A percentile compares a stretch with the other conserved stretches of the same genome.
Evolutionary conservation across 2,888 invertebrate genomes (phyloP).

Genomic region (Phalera bucephala): DNA sequence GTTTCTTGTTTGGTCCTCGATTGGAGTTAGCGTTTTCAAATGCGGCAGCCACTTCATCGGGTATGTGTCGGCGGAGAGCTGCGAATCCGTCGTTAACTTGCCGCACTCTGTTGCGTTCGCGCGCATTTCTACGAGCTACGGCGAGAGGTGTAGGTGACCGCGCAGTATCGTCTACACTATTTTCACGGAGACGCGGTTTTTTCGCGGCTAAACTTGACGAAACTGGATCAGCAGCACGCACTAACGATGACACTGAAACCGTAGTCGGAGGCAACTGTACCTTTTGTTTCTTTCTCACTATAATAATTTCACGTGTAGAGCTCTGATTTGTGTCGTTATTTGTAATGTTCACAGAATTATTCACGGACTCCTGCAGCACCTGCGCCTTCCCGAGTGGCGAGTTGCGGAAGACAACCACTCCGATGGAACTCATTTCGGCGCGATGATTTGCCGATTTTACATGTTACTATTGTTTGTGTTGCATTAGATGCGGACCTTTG

Average conservation of each 20-base stretch:
- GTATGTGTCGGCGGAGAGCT: slow-evolving; percentile 93
- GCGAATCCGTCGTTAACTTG: slow-evolving; percentile 97
- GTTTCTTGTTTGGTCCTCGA: slow-evolving; percentile 88
- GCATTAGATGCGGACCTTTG: slow-evolving; percentile 46
- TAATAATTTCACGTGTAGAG: slow-evolving; percentile 76
- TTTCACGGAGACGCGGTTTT: slow-evolving; percentile 65
- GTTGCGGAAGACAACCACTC: slow-evolving; percentile 84
- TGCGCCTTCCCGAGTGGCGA: slow-evolving; percentile 83
- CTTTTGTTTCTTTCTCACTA: slow-evolving; percentile 79
- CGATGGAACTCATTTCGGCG: slow-evolving; percentile 80
- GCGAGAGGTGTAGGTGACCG: slow-evolving; percentile 89
- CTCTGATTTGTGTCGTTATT: slow-evolving; percentile 64
- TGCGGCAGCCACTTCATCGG: slow-evolving; percentile 89
- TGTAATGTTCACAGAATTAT: slow-evolving; percentile 82
- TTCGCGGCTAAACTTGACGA: slow-evolving; percentile 57
- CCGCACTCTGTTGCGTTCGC: slow-evolving; percentile 96
- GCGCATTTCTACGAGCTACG: slow-evolving; percentile 94
- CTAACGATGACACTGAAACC: slow-evolving; percentile 71
- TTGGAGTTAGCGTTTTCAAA: slow-evolving; percentile 86
- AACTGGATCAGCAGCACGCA: slow-evolving; percentile 59
- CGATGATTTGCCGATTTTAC: slow-evolving; percentile 63
- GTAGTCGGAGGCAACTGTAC: slow-evolving; percentile 60
- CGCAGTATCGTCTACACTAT: slow-evolving; percentile 67
- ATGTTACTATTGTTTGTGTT: slow-evolving; percentile 63
- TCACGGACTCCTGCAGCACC: slow-evolving; percentile 86